A percentile compares a stretch with the other conserved stretches of the same genome.
phyloP scores from a whole-genome alignment of 2,797 vertebrate genomes.

The Toxotes lorentzi region DNA sequence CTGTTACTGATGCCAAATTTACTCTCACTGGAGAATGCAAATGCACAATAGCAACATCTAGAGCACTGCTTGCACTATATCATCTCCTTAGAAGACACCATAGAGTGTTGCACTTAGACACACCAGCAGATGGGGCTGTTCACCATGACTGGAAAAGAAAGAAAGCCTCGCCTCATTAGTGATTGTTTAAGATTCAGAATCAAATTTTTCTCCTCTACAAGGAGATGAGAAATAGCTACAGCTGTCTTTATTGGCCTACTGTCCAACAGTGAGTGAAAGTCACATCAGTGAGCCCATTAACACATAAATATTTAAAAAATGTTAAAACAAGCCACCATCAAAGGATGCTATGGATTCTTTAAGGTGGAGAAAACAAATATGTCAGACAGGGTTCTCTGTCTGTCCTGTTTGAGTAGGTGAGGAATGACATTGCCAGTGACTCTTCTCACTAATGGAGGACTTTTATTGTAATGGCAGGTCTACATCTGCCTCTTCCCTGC shows the following conservation, averaged over 20 bases:
- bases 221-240: constrained; percentile 39
- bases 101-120: constrained; percentile 7
- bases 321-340: background rate
- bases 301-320: background rate
- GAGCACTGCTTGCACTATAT: constrained; percentile 1
- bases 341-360: background rate
- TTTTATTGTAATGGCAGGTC: constrained; percentile 64
- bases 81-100: background rate
- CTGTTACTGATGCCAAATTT: background rate
- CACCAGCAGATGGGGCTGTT: constrained; percentile 81
- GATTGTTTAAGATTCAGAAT: constrained; percentile 65
- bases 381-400: constrained; percentile 1
- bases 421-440: constrained; percentile 38
- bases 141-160: constrained; percentile 64
- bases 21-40: background rate
- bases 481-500: constrained; percentile 42
- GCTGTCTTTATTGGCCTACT: constrained; percentile 20
- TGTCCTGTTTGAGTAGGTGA: constrained; percentile 32
- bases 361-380: constrained; percentile 13
- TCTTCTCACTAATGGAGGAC: constrained; percentile 53
- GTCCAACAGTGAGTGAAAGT: constrained; percentile 6
- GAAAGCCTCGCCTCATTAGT: constrained; percentile 40
- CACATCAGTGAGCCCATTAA: background rate
- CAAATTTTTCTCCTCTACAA: constrained; percentile 76
- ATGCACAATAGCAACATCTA: constrained; percentile 42